Base-by-base conservation (phyloP, 2,113 vertebrate species). In the Callopanchax toddi region DNA sequence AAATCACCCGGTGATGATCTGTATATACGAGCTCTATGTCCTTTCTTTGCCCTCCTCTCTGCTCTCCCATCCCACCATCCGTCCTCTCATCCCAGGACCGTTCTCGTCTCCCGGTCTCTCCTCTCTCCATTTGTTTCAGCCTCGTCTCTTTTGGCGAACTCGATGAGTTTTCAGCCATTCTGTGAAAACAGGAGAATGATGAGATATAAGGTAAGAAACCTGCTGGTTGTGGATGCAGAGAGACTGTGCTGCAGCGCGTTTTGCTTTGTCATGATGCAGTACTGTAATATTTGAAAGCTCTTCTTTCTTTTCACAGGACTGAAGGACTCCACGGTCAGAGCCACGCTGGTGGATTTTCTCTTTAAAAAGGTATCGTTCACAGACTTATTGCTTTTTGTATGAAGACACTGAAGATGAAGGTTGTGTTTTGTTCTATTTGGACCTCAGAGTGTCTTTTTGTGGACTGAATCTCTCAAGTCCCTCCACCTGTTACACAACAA, bases 401-500 rank as follows among this genome's bases (percentile, higher is more conserved):
- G 8, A 44, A 36, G 13, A 48, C 53, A 40, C 32, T 52, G 37
- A 40, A 1, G 9, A n/a, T 54, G 18, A 23, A 40, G 60, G 32
- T 5, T 56, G 8, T 64, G 65, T 67, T 46, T 55, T 54, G 61
- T 37, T 60, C 7, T 37, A 17, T 20, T 32, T 32, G 18, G 32
- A 48, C 22, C 91, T 92, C 93, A 58, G 86, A 1, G 23, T 60
- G 21, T 39, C 11, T 74, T 23, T 58, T 55, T 55, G 20, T 64
- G 21, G 23, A 22, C 17, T 52, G 52, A 55, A 46, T 29, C 7
- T 40, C 18, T 34, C 22, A n/a, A 66, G 29, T 48, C 60, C n/a
- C 26, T 79, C 52, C 89, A 91, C 81, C 93, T 97, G 75, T 94
- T 93, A 53, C 87, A 95, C 81, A 82, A 80, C 63, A 84, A 94